Evolutionary conservation across 2,113 vertebrate species (phyloP).

Genomic region (Micronycteris hirsuta): DNA sequence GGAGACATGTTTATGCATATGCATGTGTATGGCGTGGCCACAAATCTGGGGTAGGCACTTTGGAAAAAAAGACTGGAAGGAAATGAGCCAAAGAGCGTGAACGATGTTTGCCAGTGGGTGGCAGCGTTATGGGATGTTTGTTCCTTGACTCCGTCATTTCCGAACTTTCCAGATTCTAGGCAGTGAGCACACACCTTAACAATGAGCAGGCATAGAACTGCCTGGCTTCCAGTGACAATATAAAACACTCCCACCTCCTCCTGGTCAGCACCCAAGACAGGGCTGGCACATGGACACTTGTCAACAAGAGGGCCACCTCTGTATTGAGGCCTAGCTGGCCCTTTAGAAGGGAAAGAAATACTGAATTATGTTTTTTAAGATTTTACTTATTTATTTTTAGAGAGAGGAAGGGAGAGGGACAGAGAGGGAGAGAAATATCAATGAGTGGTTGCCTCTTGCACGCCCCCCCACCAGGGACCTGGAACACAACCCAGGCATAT

Average conservation of each 20-base stretch:
- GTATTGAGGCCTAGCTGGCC: neutral
- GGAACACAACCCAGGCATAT: no score
- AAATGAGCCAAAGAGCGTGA: neutral
- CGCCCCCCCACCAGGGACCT: no score
- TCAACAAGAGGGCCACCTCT: neutral
- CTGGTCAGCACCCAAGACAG: neutral
- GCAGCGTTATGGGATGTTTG: neutral
- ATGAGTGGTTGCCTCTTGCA: no score
- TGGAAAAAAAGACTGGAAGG: conserved; percentile 19
- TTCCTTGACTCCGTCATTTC: neutral
- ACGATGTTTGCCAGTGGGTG: neutral
- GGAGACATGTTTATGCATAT: neutral
- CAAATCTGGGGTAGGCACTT: neutral
- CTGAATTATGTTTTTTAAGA: no score
- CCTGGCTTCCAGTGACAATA: neutral
- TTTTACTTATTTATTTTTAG: no score
- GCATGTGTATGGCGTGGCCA: neutral
- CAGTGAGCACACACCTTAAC: neutral
- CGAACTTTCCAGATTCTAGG: neutral
- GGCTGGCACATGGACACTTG: neutral
- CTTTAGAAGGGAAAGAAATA: neutral
- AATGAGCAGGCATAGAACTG: neutral
- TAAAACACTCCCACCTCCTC: neutral
- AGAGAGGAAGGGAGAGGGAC: no score
- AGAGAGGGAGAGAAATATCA: no score